Percentiles rank a stretch among this genome's conserved stretches.
Conservation (phyloP, 2,888 invertebrate species). For the Osedax fenrisi region DNA sequence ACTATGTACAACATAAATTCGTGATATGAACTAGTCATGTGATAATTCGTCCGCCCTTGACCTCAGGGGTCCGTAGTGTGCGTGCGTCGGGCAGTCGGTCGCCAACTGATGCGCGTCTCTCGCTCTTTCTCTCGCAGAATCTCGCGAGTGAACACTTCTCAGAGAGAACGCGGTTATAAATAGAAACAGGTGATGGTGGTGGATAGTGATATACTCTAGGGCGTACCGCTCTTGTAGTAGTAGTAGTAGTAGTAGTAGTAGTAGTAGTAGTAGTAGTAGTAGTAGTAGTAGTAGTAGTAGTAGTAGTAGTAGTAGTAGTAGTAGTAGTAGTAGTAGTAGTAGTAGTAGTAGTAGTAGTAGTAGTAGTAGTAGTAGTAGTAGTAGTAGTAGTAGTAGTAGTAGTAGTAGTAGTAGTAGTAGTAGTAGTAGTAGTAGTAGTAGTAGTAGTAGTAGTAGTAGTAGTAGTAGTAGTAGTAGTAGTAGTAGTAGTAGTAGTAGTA, state of each 20-base stretch:
- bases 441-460: conserved; percentile 18
- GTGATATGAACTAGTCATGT: no score
- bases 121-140: no score
- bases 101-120: no score
- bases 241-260: conserved; percentile 17
- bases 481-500: conserved; percentile 19
- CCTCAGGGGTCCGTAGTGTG: no score
- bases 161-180: no score
- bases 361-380: conserved; percentile 19
- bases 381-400: conserved; percentile 21
- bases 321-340: conserved; percentile 18
- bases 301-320: conserved; percentile 28
- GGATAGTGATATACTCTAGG: no score
- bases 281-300: conserved; percentile 17
- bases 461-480: conserved; percentile 9
- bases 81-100: no score
- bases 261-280: conserved; percentile 26
- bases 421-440: conserved; percentile 28
- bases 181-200: no score
- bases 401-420: conserved; percentile 28
- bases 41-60: no score
- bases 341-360: conserved; percentile 9
- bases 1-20: no score
- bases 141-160: no score
- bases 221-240: no score